Conservation (phyloP, 2,888 invertebrate species). For the Odontocolon sp. region DNA sequence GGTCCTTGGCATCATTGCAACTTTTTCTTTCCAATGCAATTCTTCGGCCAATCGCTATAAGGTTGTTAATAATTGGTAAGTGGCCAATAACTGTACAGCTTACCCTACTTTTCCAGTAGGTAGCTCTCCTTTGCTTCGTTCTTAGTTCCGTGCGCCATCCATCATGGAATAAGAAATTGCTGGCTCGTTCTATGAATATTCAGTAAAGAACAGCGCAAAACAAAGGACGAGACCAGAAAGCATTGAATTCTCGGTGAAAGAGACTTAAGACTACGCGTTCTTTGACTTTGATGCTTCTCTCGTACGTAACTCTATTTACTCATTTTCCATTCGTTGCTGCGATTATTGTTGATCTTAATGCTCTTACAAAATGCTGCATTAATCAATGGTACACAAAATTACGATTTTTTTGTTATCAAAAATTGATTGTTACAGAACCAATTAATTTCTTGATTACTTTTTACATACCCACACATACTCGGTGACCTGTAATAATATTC, state of each 20-base stretch:
- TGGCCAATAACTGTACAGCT: too few species aligned
- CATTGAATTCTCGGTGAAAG: slow-evolving; percentile 23
- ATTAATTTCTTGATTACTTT: not conserved
- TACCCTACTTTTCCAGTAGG: too few species aligned
- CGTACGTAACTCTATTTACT: not conserved
- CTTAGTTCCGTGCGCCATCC: slow-evolving; percentile 63
- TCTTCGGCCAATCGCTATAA: too few species aligned
- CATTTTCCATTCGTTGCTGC: not conserved
- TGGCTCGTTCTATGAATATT: slow-evolving; percentile 69
- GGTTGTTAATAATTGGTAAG: too few species aligned
- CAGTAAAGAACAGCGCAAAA: slow-evolving; percentile 59
- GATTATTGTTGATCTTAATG: not conserved
- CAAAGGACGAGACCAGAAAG: slow-evolving; percentile 59
- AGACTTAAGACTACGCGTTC: slow-evolving; percentile 16
- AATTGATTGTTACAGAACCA: not conserved
- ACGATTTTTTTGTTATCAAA: too few species aligned
- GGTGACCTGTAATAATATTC: not conserved
- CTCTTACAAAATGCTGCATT: not conserved
- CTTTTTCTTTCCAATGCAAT: too few species aligned
- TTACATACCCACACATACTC: not conserved
- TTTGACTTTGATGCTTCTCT: slow-evolving; percentile 2
- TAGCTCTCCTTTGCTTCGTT: slow-evolving; percentile 34
- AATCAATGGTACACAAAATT: not conserved
- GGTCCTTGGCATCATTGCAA: too few species aligned
- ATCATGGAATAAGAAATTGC: slow-evolving; percentile 70